Conservation (phyloP, 2,888 invertebrate genomes). For the Xestia xanthographa region DNA sequence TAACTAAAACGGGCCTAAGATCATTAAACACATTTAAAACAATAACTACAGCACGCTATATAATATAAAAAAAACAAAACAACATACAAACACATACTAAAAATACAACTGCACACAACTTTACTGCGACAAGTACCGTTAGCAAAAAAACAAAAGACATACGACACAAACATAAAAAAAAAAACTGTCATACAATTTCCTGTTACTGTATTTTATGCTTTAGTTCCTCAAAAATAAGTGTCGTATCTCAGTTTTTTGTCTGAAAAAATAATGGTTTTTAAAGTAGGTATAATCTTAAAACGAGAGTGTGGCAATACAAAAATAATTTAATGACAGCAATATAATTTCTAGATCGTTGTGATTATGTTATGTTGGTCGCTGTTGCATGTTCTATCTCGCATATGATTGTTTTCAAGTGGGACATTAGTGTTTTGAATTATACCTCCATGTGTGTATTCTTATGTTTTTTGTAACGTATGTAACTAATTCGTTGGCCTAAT, state of each 20-base stretch:
- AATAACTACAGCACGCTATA: constrained; percentile 25
- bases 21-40: constrained; percentile 25
- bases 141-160: constrained; percentile 73
- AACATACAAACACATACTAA: constrained; percentile 49
- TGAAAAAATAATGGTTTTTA: constrained; percentile 43
- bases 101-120: constrained; percentile 68
- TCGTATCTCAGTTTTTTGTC: constrained; percentile 11
- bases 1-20: background rate
- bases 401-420: constrained; percentile 69
- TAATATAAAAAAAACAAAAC: constrained; percentile 24
- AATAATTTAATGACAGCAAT: constrained; percentile 79
- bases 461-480: background rate
- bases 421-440: constrained; percentile 62
- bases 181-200: constrained; percentile 25
- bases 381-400: constrained; percentile 65
- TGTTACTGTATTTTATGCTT: constrained; percentile 46
- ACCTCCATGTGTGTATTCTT: constrained; percentile 22
- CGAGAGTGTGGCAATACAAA: constrained; percentile 72
- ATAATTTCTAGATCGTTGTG: constrained; percentile 69
- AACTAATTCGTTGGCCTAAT: background rate
- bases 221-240: constrained; percentile 32
- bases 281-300: constrained; percentile 61
- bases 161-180: constrained; percentile 52
- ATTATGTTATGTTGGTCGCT: constrained; percentile 71
- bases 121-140: constrained; percentile 70